phyloP scores from a whole-genome alignment of 2,113 vertebrate species.

The Vulpes lagopus region DNA sequence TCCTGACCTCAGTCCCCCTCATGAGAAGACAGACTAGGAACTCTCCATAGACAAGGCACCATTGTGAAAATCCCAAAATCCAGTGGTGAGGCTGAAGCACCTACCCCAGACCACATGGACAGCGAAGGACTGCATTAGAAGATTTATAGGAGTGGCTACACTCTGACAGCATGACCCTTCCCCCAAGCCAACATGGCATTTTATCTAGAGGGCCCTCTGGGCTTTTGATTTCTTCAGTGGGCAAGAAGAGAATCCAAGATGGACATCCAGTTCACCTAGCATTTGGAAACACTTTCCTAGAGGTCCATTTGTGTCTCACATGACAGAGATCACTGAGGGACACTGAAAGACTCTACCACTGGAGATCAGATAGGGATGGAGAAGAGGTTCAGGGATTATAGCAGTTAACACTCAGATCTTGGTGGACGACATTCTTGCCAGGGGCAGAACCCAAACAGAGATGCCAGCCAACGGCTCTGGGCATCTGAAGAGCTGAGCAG shows the following conservation, averaged over 20 bases:
- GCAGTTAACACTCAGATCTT: background rate
- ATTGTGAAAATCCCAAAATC: background rate
- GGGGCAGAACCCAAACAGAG: background rate
- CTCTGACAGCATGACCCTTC: background rate
- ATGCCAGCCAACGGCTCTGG: background rate
- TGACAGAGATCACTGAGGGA: background rate
- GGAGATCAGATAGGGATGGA: background rate
- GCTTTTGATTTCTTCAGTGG: background rate
- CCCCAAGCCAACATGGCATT: background rate
- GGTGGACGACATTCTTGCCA: background rate
- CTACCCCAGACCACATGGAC: background rate
- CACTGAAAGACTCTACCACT: background rate
- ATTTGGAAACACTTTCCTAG: background rate
- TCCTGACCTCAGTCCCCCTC: background rate
- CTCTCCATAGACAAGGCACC: background rate
- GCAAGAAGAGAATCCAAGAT: background rate
- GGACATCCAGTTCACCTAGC: background rate
- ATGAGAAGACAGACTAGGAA: background rate
- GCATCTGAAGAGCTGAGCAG: background rate
- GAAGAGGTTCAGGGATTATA: background rate
- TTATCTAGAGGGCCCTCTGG: background rate
- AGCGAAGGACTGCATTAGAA: background rate
- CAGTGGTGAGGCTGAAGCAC: background rate
- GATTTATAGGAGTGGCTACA: background rate
- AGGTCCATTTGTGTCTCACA: background rate